These are phyloP conservation scores for Alaudala cheleensis DNA, from an alignment of 2,113 vertebrate species.

Conservation along the genomic window DNA sequence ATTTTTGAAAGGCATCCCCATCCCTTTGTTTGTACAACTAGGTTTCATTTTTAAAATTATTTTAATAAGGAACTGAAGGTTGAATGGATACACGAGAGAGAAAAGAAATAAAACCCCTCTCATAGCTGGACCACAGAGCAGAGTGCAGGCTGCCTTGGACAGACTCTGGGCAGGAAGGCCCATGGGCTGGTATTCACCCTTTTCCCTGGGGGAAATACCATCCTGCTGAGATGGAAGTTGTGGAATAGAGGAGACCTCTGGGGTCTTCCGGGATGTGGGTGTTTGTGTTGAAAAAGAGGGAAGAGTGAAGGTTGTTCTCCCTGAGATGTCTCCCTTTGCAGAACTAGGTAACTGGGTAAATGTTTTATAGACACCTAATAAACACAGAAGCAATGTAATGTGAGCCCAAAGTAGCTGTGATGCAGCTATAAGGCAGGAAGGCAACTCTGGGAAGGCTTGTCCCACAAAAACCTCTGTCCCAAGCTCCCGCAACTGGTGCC, in stretches of 20 bases:
- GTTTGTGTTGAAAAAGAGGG: constrained; percentile 27
- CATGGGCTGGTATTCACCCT: background rate
- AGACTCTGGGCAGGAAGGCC: background rate
- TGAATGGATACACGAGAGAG: background rate
- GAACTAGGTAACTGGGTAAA: constrained; percentile 39
- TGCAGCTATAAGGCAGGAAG: constrained; percentile 32
- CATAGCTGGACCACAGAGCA: background rate
- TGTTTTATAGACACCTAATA: constrained; percentile 66
- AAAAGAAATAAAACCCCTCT: background rate
- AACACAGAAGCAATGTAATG: constrained; percentile 38
- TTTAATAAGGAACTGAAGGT: background rate
- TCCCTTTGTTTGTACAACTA: constrained; percentile 56
- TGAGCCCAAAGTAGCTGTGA: constrained; percentile 7
- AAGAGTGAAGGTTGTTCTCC: constrained; percentile 22
- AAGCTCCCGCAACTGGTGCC: background rate
- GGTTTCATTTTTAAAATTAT: background rate
- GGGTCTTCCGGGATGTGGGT: background rate
- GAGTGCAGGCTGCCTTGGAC: background rate
- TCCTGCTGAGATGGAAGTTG: background rate
- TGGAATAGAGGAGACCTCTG: background rate
- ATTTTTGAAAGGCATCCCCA: constrained; percentile 63
- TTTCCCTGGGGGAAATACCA: background rate
- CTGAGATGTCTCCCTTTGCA: constrained; percentile 6
- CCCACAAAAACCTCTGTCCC: background rate
- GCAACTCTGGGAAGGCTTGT: constrained; percentile 17